Conservation (phyloP, 2,888 invertebrate species). For the Zonitis immaculata region DNA sequence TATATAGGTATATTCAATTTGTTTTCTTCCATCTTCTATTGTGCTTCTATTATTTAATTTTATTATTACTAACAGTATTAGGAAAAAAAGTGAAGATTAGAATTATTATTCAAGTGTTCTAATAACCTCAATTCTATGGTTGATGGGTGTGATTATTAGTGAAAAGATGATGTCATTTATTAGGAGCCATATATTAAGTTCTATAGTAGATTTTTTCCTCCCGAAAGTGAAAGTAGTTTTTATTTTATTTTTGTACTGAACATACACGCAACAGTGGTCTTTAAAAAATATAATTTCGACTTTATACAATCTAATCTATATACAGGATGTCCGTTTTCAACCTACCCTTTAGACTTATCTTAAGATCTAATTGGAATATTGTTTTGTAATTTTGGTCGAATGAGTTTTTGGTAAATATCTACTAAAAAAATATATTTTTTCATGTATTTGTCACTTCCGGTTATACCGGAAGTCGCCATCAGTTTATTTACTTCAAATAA, state of each 20-base stretch:
- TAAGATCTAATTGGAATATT: background rate
- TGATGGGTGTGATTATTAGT: slow-evolving; percentile 8
- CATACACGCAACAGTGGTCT: slow-evolving; percentile 8
- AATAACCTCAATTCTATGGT: background rate
- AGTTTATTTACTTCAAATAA: too few relatives aligned
- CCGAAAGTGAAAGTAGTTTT: slow-evolving; percentile 31
- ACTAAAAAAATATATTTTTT: too few relatives aligned
- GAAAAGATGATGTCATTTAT: slow-evolving; percentile 14
- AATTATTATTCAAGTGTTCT: background rate
- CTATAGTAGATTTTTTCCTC: slow-evolving; percentile 9
- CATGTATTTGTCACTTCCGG: too few relatives aligned
- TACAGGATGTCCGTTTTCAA: too few relatives aligned
- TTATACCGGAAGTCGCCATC: too few relatives aligned
- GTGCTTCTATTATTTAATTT: too few relatives aligned
- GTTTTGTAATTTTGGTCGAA: too few relatives aligned
- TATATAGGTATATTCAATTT: background rate
- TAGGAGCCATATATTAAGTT: background rate
- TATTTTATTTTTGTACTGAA: slow-evolving; percentile 19
- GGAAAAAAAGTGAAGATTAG: too few relatives aligned
- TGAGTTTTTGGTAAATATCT: too few relatives aligned
- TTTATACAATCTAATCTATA: too few relatives aligned
- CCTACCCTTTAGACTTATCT: too few relatives aligned
- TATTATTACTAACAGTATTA: too few relatives aligned
- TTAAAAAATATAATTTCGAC: background rate
- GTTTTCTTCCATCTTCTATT: background rate